Percentiles rank a stretch among this genome's conserved stretches.
phyloP scores from a whole-genome alignment of 2,113 vertebrate genomes.

The Gobiocypris rarus region DNA sequence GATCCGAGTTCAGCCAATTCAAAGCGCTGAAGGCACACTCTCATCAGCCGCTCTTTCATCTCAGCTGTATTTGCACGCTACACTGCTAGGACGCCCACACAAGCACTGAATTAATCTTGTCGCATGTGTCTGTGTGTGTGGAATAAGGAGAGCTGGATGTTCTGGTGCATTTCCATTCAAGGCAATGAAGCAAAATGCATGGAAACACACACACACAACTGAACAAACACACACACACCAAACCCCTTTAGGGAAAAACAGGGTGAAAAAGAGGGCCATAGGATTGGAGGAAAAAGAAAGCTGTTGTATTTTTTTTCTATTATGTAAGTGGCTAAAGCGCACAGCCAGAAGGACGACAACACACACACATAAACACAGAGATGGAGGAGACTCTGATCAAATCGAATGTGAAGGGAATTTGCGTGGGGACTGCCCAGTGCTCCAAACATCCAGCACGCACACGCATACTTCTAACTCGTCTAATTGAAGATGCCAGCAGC shows the following conservation, averaged over 20 bases:
- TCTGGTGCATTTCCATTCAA: conserved; percentile 33
- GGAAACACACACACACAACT: conserved; percentile 39
- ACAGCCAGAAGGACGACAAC: conserved; percentile 29
- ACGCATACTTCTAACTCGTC: background rate
- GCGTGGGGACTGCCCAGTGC: background rate
- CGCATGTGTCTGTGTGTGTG: conserved; percentile 3
- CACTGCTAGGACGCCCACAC: conserved; percentile 14
- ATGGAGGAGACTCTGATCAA: conserved; percentile 3
- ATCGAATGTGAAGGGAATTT: conserved; percentile 32
- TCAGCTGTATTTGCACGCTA: background rate
- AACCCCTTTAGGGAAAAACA: conserved; percentile 28
- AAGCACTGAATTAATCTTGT: conserved; percentile 35
- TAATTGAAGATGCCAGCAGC: conserved; percentile 51
- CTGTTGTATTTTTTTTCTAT: conserved; percentile 41
- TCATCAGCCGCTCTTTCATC: conserved; percentile 8
- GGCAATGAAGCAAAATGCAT: conserved; percentile 31
- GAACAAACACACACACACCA: conserved; percentile 29
- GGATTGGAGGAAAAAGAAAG: conserved; percentile 12
- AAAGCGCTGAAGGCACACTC: conserved; percentile 17
- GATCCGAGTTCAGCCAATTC: conserved; percentile 11
- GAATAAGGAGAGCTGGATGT: conserved; percentile 27
- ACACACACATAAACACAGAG: conserved; percentile 8
- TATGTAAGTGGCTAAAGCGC: conserved; percentile 44
- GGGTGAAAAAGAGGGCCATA: conserved; percentile 21
- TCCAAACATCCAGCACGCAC: conserved; percentile 12